Evolutionary conservation across 1,140 invertebrate genomes (phyloP), one percentile per base, ranked within the genome.

Genomic region (Scylla paramamosain): DNA sequence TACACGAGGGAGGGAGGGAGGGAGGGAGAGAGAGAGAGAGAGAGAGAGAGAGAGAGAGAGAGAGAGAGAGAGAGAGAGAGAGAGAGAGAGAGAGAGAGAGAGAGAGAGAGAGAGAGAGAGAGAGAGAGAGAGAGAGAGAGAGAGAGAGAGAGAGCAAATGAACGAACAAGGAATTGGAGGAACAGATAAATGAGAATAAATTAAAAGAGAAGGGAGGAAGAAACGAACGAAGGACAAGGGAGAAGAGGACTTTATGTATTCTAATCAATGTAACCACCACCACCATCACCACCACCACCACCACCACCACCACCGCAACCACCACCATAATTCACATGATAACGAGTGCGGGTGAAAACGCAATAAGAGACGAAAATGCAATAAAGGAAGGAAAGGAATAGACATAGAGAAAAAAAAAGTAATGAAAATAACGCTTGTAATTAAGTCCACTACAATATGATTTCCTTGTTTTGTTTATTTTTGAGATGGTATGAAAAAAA

Each of bases 1-100:
- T 77, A 77, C 67, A 77, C 20, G 67, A n/a, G 20, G 8, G 67
- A 77, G 25, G 8, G 67, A 77, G 67, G n/a, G 67, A 77, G 67
- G n/a, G 67, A 77, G 67, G n/a, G 67, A 77, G n/a, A n/a, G 67
- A n/a, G 67, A 77, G 67, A n/a, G 67, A 77, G 67, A 77, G 67
- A n/a, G n/a, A n/a, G 67, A n/a, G n/a, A n/a, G n/a, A n/a, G n/a
- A n/a, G 67, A 77, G 67, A n/a, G 67, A 77, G n/a, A n/a, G 67
- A n/a, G n/a, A n/a, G 67, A 77, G n/a, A 77, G 20, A n/a, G 67
- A 77, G 67, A n/a, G n/a, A 77, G 20, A n/a, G 20, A 77, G 67
- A 77, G 67, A 77, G n/a, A 77, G 25, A 77, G 59, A 67, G 59
- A 25, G 20, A 67, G 20, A 25, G 59, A 25, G 59, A 67, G 59